phyloP scores from a whole-genome alignment of 2,113 vertebrate species.

The Malurus elegans region DNA sequence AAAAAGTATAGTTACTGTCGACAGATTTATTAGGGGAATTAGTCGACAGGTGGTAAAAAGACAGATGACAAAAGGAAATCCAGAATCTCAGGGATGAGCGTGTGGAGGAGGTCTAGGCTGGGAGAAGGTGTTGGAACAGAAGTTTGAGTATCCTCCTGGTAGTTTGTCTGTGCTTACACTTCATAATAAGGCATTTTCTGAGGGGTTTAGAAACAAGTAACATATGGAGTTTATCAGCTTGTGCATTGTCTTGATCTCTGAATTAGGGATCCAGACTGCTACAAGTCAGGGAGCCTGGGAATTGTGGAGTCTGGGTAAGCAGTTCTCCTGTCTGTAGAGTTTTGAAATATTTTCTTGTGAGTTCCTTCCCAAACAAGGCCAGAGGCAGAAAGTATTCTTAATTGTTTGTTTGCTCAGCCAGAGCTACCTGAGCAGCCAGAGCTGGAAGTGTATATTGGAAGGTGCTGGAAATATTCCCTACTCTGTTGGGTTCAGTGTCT shows the following conservation, averaged over 20 bases:
- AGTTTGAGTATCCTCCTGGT: background rate
- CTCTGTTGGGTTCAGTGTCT: background rate
- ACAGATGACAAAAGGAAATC: conserved; percentile 17
- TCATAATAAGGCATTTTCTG: background rate
- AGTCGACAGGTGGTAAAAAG: background rate
- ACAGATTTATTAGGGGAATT: conserved; percentile 3
- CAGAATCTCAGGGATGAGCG: background rate
- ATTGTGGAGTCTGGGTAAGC: background rate
- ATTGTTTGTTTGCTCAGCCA: background rate
- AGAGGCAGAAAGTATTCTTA: background rate
- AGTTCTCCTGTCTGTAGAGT: background rate
- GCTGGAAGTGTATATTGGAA: background rate
- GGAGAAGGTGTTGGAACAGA: background rate
- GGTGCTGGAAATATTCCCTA: background rate
- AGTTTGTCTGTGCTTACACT: background rate
- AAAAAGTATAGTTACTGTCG: background rate
- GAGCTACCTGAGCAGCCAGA: background rate
- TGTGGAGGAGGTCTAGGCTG: background rate
- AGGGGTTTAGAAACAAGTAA: background rate
- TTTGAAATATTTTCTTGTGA: background rate
- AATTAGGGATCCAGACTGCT: background rate
- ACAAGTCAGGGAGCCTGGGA: background rate
- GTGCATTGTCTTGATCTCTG: background rate
- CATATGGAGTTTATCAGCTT: background rate
- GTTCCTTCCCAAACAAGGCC: background rate